phyloP scores from a whole-genome alignment of 2,888 invertebrate species.

The Mimas tiliae region DNA sequence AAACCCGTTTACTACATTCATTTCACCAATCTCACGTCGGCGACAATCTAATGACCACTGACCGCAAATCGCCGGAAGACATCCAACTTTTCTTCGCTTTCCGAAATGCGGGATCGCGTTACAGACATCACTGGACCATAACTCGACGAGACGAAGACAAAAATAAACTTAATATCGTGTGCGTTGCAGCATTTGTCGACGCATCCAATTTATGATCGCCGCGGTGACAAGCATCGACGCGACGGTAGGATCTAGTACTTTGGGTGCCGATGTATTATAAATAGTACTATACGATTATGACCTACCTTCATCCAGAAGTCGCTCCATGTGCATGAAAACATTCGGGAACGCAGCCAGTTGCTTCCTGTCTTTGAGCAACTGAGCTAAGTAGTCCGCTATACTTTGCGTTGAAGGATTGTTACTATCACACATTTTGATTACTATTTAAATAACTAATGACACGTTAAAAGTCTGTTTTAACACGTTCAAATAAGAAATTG shows the following conservation, averaged over 20 bases:
- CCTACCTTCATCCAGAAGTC: slow-evolving; percentile 99
- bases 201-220: slow-evolving; percentile 78
- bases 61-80: slow-evolving; percentile 74
- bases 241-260: slow-evolving; percentile 56
- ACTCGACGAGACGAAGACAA: slow-evolving; percentile 83
- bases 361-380: slow-evolving; percentile 99
- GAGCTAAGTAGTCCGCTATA: slow-evolving; percentile 99
- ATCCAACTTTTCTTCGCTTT: slow-evolving; percentile 78
- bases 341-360: slow-evolving; percentile 99
- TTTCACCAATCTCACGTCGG: slow-evolving; percentile 75
- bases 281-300: slow-evolving; percentile 60
- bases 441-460: slow-evolving; percentile 70
- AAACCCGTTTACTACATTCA: slow-evolving; percentile 74
- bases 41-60: slow-evolving; percentile 75
- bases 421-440: slow-evolving; percentile 84
- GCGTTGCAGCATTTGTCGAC: slow-evolving; percentile 82
- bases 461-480: slow-evolving; percentile 76
- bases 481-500: slow-evolving; percentile 74
- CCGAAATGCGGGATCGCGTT: slow-evolving; percentile 80
- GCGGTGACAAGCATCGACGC: slow-evolving; percentile 72
- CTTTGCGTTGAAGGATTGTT: slow-evolving; percentile 93
- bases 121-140: slow-evolving; percentile 83
- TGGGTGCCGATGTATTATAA: slow-evolving; percentile 56
- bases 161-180: slow-evolving; percentile 84
- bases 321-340: slow-evolving; percentile 99